phyloP scores from a whole-genome alignment of 2,113 vertebrate species.

The Osmerus mordax region DNA sequence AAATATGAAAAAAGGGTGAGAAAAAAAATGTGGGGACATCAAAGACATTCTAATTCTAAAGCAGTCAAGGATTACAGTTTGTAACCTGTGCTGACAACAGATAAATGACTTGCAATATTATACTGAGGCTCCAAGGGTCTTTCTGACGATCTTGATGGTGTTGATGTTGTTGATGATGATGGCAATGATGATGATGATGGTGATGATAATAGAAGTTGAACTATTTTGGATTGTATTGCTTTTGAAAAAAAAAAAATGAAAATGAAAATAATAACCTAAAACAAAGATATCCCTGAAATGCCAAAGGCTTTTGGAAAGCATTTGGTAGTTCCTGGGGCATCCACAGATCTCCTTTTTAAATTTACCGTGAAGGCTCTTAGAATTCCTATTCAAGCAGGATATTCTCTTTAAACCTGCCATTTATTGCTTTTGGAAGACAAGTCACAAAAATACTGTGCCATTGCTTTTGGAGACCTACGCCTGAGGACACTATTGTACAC shows the following conservation, averaged over 20 bases:
- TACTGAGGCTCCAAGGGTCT: constrained; percentile 83
- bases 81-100: constrained; percentile 95
- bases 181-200: constrained; percentile 76
- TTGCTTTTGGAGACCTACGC: constrained; percentile 50
- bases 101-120: constrained; percentile 91
- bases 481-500: constrained; percentile 32
- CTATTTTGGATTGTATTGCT: constrained; percentile 27
- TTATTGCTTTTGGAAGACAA: constrained; percentile 74
- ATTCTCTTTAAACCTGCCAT: constrained; percentile 78
- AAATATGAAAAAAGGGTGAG: constrained; percentile 31
- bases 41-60: constrained; percentile 96
- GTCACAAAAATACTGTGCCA: constrained; percentile 60
- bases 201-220: constrained; percentile 36
- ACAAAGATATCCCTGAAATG: constrained; percentile 70
- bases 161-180: constrained; percentile 75
- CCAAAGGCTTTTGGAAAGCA: constrained; percentile 92
- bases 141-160: constrained; percentile 78
- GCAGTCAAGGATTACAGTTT: constrained; percentile 97
- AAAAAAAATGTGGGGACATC: constrained; percentile 89
- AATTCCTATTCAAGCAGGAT: constrained; percentile 90
- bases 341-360: constrained; percentile 75
- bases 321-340: constrained; percentile 93
- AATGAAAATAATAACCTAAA: constrained; percentile 49
- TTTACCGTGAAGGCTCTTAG: constrained; percentile 82
- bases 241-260: constrained; percentile 43